Evolutionary conservation across 2,888 invertebrate genomes (phyloP).

Genomic region (Branchipolynoe longqiensis): DNA sequence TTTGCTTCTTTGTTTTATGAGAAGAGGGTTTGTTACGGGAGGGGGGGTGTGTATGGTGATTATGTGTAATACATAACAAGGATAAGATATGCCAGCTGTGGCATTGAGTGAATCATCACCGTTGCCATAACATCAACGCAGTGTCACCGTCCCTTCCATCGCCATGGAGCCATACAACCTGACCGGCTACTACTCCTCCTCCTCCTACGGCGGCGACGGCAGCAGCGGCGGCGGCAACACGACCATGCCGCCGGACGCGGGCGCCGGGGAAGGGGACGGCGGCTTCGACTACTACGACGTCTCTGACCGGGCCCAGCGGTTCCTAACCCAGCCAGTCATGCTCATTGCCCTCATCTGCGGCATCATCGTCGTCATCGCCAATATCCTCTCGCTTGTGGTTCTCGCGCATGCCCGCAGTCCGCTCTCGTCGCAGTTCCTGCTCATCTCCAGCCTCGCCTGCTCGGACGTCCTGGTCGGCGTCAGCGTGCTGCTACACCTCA

Average conservation of each 20-base stretch:
- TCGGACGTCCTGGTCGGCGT: slow-evolving; percentile 74
- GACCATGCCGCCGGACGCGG: background rate
- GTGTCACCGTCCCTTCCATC: too few species aligned
- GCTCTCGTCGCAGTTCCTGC: slow-evolving; percentile 72
- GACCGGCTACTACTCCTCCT: too few species aligned
- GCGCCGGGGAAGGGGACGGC: background rate
- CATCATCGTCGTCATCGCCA: slow-evolving; percentile 69
- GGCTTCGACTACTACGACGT: slow-evolving; percentile 29
- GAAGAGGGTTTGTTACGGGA: too few species aligned
- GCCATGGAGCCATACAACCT: too few species aligned
- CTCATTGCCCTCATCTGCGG: slow-evolving; percentile 63
- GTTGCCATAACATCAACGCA: too few species aligned
- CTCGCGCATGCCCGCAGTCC: slow-evolving; percentile 69
- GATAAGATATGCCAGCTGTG: too few species aligned
- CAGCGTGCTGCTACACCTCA: slow-evolving; percentile 71
- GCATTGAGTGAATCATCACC: too few species aligned
- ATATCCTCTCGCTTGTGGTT: slow-evolving; percentile 73
- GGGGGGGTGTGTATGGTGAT: too few species aligned
- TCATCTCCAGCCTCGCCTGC: slow-evolving; percentile 73
- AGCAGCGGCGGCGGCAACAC: background rate
- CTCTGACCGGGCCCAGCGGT: slow-evolving; percentile 20
- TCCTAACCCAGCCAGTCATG: slow-evolving; percentile 39
- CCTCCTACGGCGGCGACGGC: too few species aligned
- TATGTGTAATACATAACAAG: too few species aligned
- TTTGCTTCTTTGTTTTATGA: too few species aligned